Conservation (phyloP, 92 coral and sea anemone genomes). For the Micromussa lordhowensis region DNA sequence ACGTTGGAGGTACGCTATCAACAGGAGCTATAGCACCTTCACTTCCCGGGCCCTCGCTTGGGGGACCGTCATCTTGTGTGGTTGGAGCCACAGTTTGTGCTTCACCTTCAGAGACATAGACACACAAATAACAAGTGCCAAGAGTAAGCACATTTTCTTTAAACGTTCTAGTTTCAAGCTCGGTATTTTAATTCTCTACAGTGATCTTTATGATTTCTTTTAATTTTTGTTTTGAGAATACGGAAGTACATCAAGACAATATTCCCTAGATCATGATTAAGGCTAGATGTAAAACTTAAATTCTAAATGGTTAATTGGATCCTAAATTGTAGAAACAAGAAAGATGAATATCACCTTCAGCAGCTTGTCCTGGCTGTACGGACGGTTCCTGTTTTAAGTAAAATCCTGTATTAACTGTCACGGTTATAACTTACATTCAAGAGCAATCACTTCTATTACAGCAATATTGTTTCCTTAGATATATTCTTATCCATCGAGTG, state of each 20-base stretch:
- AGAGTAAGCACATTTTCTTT: background rate
- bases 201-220: background rate
- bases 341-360: constrained; percentile 31
- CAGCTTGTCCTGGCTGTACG: constrained; percentile 30
- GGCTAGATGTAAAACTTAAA: no score
- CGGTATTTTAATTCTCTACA: background rate
- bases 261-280: background rate
- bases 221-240: background rate
- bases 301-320: no score
- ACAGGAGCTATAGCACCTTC: constrained; percentile 45
- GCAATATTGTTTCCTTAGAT: no score
- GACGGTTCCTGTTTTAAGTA: constrained; percentile 31
- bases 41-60: constrained; percentile 49
- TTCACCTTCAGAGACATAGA: constrained; percentile 14
- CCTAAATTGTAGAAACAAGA: background rate
- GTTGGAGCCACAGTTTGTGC: constrained; percentile 42
- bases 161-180: background rate
- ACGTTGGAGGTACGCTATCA: constrained; percentile 46
- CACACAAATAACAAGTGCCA: background rate
- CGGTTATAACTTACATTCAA: background rate
- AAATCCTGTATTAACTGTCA: background rate
- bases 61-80: constrained; percentile 37
- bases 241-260: background rate
- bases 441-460: background rate
- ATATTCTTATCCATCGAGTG: no score